phyloP scores from a whole-genome alignment of 2,797 vertebrate species.

The Macropus fuliginosus region DNA sequence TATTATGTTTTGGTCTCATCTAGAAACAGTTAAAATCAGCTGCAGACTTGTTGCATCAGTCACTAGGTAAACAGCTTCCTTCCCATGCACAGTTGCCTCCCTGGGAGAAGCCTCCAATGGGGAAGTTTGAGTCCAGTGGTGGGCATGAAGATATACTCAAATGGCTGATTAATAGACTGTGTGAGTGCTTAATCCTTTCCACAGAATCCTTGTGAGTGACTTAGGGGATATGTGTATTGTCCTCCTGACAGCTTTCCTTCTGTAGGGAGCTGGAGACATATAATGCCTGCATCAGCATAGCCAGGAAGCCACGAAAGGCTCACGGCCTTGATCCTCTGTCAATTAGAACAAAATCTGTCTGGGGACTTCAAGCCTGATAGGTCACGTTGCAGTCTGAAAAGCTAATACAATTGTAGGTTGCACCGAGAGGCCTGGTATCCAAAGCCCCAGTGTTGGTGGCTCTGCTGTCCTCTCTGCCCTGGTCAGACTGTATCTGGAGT shows the following conservation, averaged over 20 bases:
- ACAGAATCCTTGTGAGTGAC: not conserved
- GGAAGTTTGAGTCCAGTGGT: not conserved
- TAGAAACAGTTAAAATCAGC: not conserved
- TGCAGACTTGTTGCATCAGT: not conserved
- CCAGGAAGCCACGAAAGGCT: not conserved
- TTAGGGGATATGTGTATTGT: not conserved
- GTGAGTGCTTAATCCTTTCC: not conserved
- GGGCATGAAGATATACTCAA: not conserved
- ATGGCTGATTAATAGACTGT: not conserved
- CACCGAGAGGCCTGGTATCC: not conserved
- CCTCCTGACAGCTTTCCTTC: not conserved
- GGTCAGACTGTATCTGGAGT: not conserved
- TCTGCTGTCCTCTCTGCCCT: not conserved
- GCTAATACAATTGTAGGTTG: not conserved
- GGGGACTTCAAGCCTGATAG: not conserved
- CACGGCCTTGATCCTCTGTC: not conserved
- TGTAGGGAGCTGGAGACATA: not conserved
- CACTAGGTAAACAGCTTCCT: not conserved
- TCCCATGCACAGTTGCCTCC: not conserved
- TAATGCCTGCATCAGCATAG: not conserved
- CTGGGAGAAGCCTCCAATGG: not conserved
- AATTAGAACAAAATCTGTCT: not conserved
- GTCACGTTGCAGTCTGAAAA: not conserved
- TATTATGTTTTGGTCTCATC: not conserved
- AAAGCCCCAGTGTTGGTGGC: not conserved